Percentiles rank a stretch among this genome's conserved stretches.
These are phyloP conservation scores for Aphrophora alni DNA, from an alignment of 2,888 invertebrate genomes.

Conservation along the genomic window DNA sequence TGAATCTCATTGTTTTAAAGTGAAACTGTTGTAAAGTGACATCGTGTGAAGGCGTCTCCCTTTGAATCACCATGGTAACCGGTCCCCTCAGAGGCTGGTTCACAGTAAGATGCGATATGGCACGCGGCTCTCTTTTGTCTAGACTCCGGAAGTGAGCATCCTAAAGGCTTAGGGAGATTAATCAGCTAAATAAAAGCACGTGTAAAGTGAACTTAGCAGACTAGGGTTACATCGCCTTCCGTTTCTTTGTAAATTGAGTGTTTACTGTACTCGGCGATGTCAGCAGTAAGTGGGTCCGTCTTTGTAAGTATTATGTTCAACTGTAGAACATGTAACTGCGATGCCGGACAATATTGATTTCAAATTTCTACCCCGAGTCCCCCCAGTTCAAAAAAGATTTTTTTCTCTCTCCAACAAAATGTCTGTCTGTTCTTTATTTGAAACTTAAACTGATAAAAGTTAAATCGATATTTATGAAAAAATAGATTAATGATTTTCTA, in stretches of 20 bases:
- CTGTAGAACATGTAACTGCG: too few species aligned
- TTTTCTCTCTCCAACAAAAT: too few species aligned
- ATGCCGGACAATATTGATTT: too few species aligned
- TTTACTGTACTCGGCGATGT: not conserved
- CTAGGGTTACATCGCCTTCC: not conserved
- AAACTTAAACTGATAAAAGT: too few species aligned
- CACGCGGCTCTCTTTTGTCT: not conserved
- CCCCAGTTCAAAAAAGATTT: too few species aligned
- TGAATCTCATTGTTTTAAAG: not conserved
- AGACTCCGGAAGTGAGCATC: slow-evolving; percentile 5
- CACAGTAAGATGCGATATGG: not conserved
- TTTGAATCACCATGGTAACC: not conserved
- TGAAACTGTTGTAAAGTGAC: not conserved
- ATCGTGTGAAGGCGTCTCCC: not conserved
- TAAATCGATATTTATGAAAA: too few species aligned
- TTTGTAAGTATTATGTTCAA: too few species aligned
- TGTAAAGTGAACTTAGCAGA: not conserved
- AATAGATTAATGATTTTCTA: too few species aligned
- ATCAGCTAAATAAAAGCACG: not conserved
- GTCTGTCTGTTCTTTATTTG: too few species aligned
- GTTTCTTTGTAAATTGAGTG: not conserved
- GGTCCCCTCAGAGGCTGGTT: not conserved
- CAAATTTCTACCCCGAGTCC: too few species aligned
- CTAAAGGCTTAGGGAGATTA: not conserved
- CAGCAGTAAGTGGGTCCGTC: not conserved